These are phyloP conservation scores for Microtus montanus DNA, from an alignment of 2,113 vertebrate species.

Conservation along the genomic window DNA sequence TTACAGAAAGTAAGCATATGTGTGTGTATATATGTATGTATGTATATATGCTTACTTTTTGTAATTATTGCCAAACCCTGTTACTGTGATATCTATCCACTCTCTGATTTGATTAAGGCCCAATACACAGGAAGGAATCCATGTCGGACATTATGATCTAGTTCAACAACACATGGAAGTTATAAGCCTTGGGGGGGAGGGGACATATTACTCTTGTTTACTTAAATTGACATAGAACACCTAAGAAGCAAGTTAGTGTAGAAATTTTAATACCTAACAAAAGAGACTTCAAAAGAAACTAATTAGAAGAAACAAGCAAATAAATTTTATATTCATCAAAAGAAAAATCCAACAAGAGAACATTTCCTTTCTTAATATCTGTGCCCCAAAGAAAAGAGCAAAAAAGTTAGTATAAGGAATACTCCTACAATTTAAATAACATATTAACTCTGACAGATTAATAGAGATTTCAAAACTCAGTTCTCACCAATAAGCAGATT, in stretches of 20 bases:
- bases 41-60: background rate
- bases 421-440: background rate
- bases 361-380: background rate
- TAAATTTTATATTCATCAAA: background rate
- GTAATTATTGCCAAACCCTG: background rate
- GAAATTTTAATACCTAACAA: background rate
- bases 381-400: background rate
- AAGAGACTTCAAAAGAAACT: background rate
- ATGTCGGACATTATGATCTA: background rate
- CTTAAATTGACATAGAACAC: background rate
- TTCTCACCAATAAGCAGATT: background rate
- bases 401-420: background rate
- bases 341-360: background rate
- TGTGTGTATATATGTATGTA: background rate
- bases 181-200: background rate
- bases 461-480: background rate
- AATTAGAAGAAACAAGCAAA: background rate
- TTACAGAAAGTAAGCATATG: too few species aligned
- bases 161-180: background rate
- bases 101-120: background rate
- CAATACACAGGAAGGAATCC: background rate
- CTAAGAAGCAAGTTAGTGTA: background rate
- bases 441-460: background rate
- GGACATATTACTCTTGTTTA: background rate
- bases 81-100: background rate